Percentiles rank a stretch among this genome's conserved stretches.
phyloP scores from a whole-genome alignment of 2,113 vertebrate genomes.

The Eulemur rufifrons region DNA sequence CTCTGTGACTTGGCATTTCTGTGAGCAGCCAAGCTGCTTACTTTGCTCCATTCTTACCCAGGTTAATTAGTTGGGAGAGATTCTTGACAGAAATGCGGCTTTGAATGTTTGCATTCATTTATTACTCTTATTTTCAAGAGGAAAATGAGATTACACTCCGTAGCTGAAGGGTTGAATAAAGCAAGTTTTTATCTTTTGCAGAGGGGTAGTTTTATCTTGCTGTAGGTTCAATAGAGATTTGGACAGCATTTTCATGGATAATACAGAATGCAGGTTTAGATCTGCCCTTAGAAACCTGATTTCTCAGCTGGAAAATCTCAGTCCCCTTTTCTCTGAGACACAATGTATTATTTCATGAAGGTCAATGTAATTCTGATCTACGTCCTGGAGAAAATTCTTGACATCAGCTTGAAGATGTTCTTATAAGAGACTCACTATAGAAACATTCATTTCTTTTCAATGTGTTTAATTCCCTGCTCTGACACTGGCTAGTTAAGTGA shows the following conservation, averaged over 20 bases:
- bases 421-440: constrained; percentile 58
- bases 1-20: neutral
- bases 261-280: neutral
- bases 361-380: constrained; percentile 64
- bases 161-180: neutral
- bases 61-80: neutral
- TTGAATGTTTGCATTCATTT: neutral
- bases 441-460: constrained; percentile 70
- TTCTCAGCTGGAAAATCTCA: constrained; percentile 5
- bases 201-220: neutral
- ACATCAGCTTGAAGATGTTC: constrained; percentile 51
- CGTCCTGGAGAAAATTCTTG: constrained; percentile 63
- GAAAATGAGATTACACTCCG: neutral
- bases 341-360: constrained; percentile 63
- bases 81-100: neutral
- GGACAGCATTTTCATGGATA: constrained; percentile 47
- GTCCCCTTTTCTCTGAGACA: constrained; percentile 50
- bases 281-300: neutral
- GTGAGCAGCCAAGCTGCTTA: neutral
- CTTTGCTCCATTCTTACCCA: neutral
- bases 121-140: constrained; percentile 44
- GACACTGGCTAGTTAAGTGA: constrained; percentile 68
- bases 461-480: constrained; percentile 66
- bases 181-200: neutral
- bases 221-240: neutral